Percentiles rank a stretch among this genome's conserved stretches.
Conservation (phyloP, 2,113 vertebrate genomes). For the Paralichthys olivaceus region DNA sequence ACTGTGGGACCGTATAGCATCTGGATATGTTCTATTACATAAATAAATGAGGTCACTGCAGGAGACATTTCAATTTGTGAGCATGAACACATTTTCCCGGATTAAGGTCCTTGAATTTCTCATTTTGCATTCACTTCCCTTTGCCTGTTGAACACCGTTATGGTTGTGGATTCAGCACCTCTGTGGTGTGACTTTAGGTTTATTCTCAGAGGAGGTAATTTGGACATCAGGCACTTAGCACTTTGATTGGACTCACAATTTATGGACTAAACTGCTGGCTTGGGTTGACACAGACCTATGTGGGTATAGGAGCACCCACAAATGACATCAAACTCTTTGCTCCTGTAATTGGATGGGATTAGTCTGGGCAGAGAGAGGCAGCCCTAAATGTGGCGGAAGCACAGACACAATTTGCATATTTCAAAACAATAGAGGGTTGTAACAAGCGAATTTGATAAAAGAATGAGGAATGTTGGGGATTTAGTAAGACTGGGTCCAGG, state of each 20-base stretch:
- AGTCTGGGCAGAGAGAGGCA: slow-evolving; percentile 62
- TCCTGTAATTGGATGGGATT: slow-evolving; percentile 75
- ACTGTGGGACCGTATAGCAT: slow-evolving; percentile 6
- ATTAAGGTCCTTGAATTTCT: slow-evolving; percentile 39
- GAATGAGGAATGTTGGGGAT: slow-evolving; percentile 30
- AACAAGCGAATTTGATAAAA: slow-evolving; percentile 42
- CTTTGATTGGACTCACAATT: slow-evolving; percentile 40
- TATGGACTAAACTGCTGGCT: slow-evolving; percentile 33
- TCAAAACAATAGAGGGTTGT: slow-evolving; percentile 58
- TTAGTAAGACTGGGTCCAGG: slow-evolving; percentile 17
- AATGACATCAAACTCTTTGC: slow-evolving; percentile 60
- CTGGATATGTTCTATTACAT: slow-evolving; percentile 14
- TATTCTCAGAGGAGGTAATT: slow-evolving; percentile 56
- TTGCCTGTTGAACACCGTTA: slow-evolving; percentile 39
- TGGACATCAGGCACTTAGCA: slow-evolving; percentile 46
- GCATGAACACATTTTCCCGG: slow-evolving; percentile 24
- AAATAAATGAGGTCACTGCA: slow-evolving; percentile 34
- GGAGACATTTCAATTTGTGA: slow-evolving; percentile 44
- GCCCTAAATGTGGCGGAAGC: slow-evolving; percentile 48
- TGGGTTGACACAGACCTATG: slow-evolving; percentile 27
- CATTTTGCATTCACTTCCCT: slow-evolving; percentile 34
- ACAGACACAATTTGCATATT: slow-evolving; percentile 65
- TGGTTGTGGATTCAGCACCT: slow-evolving; percentile 47
- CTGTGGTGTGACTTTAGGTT: slow-evolving; percentile 32
- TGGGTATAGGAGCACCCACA: slow-evolving; percentile 45